A percentile compares a stretch with the other conserved stretches of the same genome.
phyloP scores from a whole-genome alignment of 2,797 vertebrate species.

The Bovichtus variegatus region DNA sequence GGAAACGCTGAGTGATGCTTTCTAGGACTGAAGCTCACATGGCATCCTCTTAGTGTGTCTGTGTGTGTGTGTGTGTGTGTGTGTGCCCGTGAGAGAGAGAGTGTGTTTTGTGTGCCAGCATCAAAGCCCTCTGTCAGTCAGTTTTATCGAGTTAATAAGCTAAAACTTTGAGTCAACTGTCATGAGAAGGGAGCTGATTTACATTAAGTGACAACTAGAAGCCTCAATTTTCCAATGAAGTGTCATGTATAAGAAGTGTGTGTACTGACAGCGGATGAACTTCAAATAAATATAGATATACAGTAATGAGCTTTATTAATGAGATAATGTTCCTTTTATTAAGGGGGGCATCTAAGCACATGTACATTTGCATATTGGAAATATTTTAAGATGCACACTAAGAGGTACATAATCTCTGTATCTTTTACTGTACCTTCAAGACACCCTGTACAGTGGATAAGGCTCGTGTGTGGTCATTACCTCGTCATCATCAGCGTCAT shows the following conservation, averaged over 20 bases:
- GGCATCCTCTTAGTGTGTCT: slow-evolving; percentile 45
- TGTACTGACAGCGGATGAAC: neutral
- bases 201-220: slow-evolving; percentile 46
- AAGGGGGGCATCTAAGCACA: neutral
- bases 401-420: neutral
- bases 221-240: slow-evolving; percentile 20
- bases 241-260: slow-evolving; percentile 30
- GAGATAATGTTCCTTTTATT: slow-evolving; percentile 7
- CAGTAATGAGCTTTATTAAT: slow-evolving; percentile 24
- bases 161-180: slow-evolving; percentile 49
- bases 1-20: slow-evolving; percentile 68
- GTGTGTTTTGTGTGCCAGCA: slow-evolving; percentile 29
- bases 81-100: neutral
- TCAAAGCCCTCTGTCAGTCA: slow-evolving; percentile 67
- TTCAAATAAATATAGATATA: slow-evolving; percentile 31
- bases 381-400: neutral
- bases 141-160: slow-evolving; percentile 60
- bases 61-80: slow-evolving; percentile 16
- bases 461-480: slow-evolving; percentile 77
- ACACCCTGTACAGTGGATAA: too few species aligned
- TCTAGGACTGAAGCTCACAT: slow-evolving; percentile 51
- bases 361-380: neutral
- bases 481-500: slow-evolving; percentile 97
- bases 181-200: slow-evolving; percentile 47
- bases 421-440: neutral